phyloP scores from a whole-genome alignment of 53 echinoderm and acorn worm genomes.

The Henricia sp. region DNA sequence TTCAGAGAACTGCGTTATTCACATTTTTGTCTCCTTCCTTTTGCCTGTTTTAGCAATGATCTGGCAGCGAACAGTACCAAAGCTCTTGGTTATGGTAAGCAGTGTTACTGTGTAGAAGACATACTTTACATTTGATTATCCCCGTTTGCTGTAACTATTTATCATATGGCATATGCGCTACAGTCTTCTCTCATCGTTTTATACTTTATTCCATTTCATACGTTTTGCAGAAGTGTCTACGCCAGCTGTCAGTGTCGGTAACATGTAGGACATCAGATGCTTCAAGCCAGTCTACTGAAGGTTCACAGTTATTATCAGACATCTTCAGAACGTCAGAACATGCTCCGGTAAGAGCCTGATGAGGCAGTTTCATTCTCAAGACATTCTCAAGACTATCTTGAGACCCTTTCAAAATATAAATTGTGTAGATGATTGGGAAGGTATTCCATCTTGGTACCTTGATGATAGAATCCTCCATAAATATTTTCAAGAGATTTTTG shows the following conservation, averaged over 20 bases:
- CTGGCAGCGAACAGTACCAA: slow-evolving; percentile 11
- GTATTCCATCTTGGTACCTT: neutral
- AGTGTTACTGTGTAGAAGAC: neutral
- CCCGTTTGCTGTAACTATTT: neutral
- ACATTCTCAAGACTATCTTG: neutral
- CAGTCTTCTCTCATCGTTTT: neutral
- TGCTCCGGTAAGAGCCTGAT: slow-evolving; percentile 8
- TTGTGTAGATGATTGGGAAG: neutral
- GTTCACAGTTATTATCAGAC: neutral
- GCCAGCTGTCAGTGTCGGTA: neutral
- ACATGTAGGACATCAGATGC: neutral
- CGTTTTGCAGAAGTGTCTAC: neutral
- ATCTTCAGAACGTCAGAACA: slow-evolving; percentile 38
- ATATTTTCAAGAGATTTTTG: neutral
- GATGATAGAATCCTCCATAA: neutral
- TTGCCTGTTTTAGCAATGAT: neutral
- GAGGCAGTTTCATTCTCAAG: neutral
- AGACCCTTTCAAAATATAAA: neutral
- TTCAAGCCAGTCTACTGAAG: neutral
- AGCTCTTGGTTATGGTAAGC: slow-evolving; percentile 6
- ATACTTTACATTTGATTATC: neutral
- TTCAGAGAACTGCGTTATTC: neutral
- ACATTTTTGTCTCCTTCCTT: neutral
- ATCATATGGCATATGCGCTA: neutral
- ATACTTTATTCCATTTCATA: neutral